phyloP scores from a whole-genome alignment of 2,888 invertebrate genomes.

The Lobophora halterata region DNA sequence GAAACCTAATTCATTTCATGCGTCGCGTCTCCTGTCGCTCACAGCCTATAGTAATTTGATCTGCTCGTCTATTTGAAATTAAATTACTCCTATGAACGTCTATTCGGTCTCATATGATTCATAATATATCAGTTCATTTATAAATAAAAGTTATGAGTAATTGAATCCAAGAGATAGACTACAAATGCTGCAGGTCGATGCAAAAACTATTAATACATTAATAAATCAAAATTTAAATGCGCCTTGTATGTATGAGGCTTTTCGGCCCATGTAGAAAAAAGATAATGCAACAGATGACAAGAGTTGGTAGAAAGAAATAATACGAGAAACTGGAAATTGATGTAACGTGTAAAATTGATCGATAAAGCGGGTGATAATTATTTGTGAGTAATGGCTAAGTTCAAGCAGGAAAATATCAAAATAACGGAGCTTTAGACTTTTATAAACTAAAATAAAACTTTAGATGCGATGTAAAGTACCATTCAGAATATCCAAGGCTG shows the following conservation, averaged over 20 bases:
- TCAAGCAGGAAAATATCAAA: conserved; percentile 53
- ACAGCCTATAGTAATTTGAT: conserved; percentile 59
- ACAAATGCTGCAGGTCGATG: too few relatives aligned
- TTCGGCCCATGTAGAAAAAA: conserved; percentile 3
- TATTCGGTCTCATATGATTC: conserved; percentile 26
- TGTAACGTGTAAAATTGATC: conserved; percentile 38
- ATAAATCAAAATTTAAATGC: background rate
- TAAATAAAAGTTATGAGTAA: conserved; percentile 7
- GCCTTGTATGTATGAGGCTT: conserved; percentile 1
- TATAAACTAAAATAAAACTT: conserved; percentile 60
- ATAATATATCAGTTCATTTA: conserved; percentile 1
- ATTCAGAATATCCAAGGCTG: conserved; percentile 14
- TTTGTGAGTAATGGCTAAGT: conserved; percentile 56
- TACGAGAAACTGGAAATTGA: conserved; percentile 10
- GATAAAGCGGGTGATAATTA: conserved; percentile 47
- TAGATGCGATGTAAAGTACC: conserved; percentile 39
- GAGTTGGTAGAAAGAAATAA: conserved; percentile 21
- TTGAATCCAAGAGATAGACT: conserved; percentile 5
- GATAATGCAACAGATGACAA: conserved; percentile 18
- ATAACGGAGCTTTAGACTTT: conserved; percentile 47
- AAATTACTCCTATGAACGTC: conserved; percentile 49
- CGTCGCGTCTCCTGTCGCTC: conserved; percentile 56
- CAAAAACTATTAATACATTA: too few relatives aligned
- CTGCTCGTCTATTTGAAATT: conserved; percentile 59
- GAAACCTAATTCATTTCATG: conserved; percentile 61